Evolutionary conservation across 2,888 invertebrate species (phyloP), one percentile per base, ranked within the genome.

Genomic region (Trilocha varians): DNA sequence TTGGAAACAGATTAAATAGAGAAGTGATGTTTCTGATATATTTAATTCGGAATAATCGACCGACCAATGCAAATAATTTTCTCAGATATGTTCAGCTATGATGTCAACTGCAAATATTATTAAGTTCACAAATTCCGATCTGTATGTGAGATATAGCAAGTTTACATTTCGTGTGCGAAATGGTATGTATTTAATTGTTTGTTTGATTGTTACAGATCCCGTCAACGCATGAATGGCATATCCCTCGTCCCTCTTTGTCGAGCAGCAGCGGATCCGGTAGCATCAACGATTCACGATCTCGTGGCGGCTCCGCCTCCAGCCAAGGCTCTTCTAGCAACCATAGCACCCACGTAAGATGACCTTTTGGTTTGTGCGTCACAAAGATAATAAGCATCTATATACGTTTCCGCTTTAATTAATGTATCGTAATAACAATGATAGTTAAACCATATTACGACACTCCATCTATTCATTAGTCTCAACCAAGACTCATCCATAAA

Each of bases 231-330:
- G 75, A 82, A 74, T 94, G 93, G 93, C 93, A 93, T 77, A 93
- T 94, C 75, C 93, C 94, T 60, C 89, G 94, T 84, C 93, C 94
- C 64, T 93, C 93, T 67, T 87, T 94, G 57, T 87, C 84, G 5
- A 78, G 79, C 48, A 87, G 87, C 79, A 74, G 75, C 47, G 66
- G 63, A 33, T 62, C 63, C 47, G 70, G 76, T 46, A 78, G 77
- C 61, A 58, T 70, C 47, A 70, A 66, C 53, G 84, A 84, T 54
- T 55, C 76, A 50, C 72, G 84, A 42, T 80, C 84, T 41, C 70
- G 83, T 41, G 83, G 84, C 45, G 83, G 92, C 58, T 93, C 93
- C 49, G 91, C 91, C 44, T 90, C 91, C 50, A 89, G 86, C 57
- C 84, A 86, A 67, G 86, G 86, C 45, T 85, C 86, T 45, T 89